phyloP scores from a whole-genome alignment of 2,797 vertebrate species.

The Aulostomus chinensis region DNA sequence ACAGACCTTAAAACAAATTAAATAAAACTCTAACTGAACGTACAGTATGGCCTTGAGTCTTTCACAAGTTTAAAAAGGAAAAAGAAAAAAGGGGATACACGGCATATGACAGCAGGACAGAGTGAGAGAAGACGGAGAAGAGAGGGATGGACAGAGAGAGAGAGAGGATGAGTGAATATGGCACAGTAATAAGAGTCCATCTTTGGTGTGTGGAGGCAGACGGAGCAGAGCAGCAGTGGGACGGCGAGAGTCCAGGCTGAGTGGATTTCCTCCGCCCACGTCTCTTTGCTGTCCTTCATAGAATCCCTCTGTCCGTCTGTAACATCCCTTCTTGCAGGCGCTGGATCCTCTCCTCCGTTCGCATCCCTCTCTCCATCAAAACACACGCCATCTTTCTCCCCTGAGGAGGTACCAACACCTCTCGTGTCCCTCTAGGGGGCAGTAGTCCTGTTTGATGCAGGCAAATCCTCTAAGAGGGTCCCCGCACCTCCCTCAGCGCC shows the following conservation, averaged over 20 bases:
- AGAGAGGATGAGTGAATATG: slow-evolving; percentile 51
- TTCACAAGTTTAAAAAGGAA: slow-evolving; percentile 55
- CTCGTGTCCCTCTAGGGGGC: slow-evolving; percentile 45
- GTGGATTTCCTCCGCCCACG: too few species aligned
- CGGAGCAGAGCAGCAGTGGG: too few species aligned
- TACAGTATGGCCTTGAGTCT: slow-evolving; percentile 49
- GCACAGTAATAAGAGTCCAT: slow-evolving; percentile 49
- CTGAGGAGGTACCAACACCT: not conserved
- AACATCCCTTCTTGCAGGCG: slow-evolving; percentile 19
- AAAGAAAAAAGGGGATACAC: slow-evolving; percentile 23
- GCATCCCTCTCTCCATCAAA: slow-evolving; percentile 14
- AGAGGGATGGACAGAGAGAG: too few species aligned
- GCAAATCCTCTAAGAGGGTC: slow-evolving; percentile 51
- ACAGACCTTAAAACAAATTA: slow-evolving; percentile 76
- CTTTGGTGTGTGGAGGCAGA: too few species aligned
- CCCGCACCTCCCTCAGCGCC: slow-evolving; percentile 80
- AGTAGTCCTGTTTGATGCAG: slow-evolving; percentile 31
- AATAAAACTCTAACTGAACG: slow-evolving; percentile 69
- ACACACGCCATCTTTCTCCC: not conserved
- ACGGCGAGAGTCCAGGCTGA: too few species aligned
- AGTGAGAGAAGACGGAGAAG: too few species aligned
- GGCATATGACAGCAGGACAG: too few species aligned
- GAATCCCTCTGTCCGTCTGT: slow-evolving; percentile 9
- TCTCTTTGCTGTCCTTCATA: not conserved
- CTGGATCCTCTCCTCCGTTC: slow-evolving; percentile 12